Conservation (phyloP, 1,140 invertebrate species). For the Hycleus cichorii region DNA sequence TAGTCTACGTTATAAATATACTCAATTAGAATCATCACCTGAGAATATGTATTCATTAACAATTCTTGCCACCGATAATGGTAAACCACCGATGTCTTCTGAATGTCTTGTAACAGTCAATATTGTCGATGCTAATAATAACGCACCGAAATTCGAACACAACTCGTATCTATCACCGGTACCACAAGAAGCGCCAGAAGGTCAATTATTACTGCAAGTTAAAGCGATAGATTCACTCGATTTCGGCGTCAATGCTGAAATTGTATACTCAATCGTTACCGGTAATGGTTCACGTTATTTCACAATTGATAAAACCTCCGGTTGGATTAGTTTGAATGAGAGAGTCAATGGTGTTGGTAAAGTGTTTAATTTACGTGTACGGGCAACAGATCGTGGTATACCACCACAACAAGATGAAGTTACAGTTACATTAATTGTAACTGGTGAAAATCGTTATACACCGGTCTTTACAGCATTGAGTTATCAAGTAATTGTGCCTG, state of each 20-base stretch:
- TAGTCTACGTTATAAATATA: conserved; percentile 73
- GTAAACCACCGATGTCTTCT: conserved; percentile 84
- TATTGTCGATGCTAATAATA: conserved; percentile 85
- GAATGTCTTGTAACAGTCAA: conserved; percentile 78
- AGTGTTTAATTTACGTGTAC: conserved; percentile 58
- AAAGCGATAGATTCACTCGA: conserved; percentile 70
- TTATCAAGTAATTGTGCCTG: conserved; percentile 84
- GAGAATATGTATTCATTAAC: conserved; percentile 82
- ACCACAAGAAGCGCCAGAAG: conserved; percentile 63
- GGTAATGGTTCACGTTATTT: conserved; percentile 79
- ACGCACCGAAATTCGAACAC: conserved; percentile 72
- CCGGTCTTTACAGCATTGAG: conserved; percentile 78
- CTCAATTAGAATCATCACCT: conserved; percentile 65
- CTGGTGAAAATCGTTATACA: conserved; percentile 72
- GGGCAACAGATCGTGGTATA: conserved; percentile 76
- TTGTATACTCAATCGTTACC: conserved; percentile 68
- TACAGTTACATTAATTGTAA: conserved; percentile 66
- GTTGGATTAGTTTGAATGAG: conserved; percentile 70
- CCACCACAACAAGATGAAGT: conserved; percentile 74
- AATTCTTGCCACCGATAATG: conserved; percentile 84
- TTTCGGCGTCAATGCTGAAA: conserved; percentile 78
- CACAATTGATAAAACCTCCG: conserved; percentile 62
- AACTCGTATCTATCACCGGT: conserved; percentile 72
- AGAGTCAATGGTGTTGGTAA: conserved; percentile 49
- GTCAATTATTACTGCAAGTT: conserved; percentile 64